phyloP scores from a whole-genome alignment of 2,113 vertebrate species.

The Ceratotherium simum region DNA sequence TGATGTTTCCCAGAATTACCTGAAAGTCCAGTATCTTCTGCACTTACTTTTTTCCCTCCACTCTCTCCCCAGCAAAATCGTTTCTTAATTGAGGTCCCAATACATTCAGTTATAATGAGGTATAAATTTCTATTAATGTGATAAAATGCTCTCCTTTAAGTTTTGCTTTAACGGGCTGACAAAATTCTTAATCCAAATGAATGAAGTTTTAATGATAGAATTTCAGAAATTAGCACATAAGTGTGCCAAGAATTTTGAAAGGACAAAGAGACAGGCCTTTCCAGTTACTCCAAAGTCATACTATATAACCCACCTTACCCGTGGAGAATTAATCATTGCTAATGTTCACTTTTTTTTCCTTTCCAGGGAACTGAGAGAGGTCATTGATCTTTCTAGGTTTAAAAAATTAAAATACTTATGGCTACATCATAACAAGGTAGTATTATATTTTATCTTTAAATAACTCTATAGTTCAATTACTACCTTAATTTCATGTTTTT shows the following conservation, averaged over 20 bases:
- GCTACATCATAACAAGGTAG: slow-evolving; percentile 92
- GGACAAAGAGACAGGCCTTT: not conserved
- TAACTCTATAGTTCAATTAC: slow-evolving; percentile 17
- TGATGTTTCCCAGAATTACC: not conserved
- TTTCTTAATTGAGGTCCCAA: not conserved
- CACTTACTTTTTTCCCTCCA: not conserved
- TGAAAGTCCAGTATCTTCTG: not conserved
- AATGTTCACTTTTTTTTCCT: slow-evolving; percentile 45
- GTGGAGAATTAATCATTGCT: not conserved
- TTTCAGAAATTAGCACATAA: not conserved
- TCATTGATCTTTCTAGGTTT: slow-evolving; percentile 88
- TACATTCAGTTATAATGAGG: not conserved
- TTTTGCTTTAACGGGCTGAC: not conserved
- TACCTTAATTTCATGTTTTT: slow-evolving; percentile 45
- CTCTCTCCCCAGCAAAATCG: not conserved
- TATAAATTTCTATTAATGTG: not conserved
- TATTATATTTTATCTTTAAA: slow-evolving; percentile 36
- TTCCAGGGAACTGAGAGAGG: slow-evolving; percentile 85
- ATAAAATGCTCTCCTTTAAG: not conserved
- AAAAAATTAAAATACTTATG: slow-evolving; percentile 87
- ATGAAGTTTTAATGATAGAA: not conserved
- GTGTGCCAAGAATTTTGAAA: not conserved
- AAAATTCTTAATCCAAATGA: slow-evolving; percentile 23
- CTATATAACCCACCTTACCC: not conserved
- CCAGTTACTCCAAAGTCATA: not conserved